Base-by-base conservation (phyloP, 2,797 vertebrate species). In the Tiaroga cobitis region DNA sequence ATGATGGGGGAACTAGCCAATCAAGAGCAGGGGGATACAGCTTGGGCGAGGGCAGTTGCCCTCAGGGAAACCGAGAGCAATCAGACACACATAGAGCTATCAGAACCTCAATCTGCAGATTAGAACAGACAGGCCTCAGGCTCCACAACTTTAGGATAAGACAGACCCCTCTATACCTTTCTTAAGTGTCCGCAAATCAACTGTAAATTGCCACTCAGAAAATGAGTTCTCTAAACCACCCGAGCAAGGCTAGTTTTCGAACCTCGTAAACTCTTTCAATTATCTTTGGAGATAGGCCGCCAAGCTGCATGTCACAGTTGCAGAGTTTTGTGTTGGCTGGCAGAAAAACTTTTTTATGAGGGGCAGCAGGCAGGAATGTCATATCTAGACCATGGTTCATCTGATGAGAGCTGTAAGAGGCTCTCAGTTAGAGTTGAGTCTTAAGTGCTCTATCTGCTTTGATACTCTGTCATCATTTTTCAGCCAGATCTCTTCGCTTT, bases 101-200 rank as follows among this genome's bases (percentile, higher is more conserved):
- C 88, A 90, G 81, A 54, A 86, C 65, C 85, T 86, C 88, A 82
- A 85, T 88, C 85, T 88, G 59, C 67, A 88, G 87, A 88, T 88
- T 84, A 88, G 83, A 77, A 78, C 61, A 77, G 85, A 82, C 86
- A 85, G 85, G 73, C 86, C 82, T 77, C 69, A 51, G 89, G 83
- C 85, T 80, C 24, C 75, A 82, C 85, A 79, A 63, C 61, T 73
- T 43, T 65, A 69, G 56, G 81, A 85, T 82, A 65, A 85, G 75
- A 68, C 68, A 77, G 69, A 87, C 70, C 83, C 7, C 75, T 82
- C 83, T 54, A 73, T 59, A 65, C 61, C 65, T 74, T 46, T 84
- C 85, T 82, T 88, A 86, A 88, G 88, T 87, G 85, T 88, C 85
- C 76, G 88, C 87, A 88, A 89, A 89, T 90, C 88, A 90, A 87